These are phyloP conservation scores for Alauda arvensis DNA, from an alignment of 2,797 vertebrate species.

Conservation along the genomic window DNA sequence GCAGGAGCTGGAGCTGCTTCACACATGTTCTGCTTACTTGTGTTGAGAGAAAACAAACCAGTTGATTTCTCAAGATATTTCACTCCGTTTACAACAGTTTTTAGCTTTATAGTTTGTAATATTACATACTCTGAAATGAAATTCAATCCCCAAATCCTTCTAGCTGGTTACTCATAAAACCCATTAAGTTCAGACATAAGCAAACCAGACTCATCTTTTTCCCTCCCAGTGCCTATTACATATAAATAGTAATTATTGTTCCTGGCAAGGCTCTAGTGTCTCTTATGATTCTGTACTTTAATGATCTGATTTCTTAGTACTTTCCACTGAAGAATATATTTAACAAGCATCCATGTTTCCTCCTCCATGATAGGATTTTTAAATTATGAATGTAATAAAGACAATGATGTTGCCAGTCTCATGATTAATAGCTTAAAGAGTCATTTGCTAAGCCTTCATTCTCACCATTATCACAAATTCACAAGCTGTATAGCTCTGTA, in stretches of 20 bases:
- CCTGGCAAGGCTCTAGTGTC: constrained; percentile 55
- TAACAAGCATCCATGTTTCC: constrained; percentile 57
- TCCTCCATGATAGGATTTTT: constrained; percentile 53
- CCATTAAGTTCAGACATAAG: constrained; percentile 55
- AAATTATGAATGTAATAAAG: constrained; percentile 65
- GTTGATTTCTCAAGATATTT: constrained; percentile 71
- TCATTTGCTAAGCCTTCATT: constrained; percentile 41
- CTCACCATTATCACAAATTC: constrained; percentile 47
- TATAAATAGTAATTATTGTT: constrained; percentile 66
- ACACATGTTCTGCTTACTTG: not conserved
- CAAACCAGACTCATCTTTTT: constrained; percentile 49
- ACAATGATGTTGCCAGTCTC: constrained; percentile 56
- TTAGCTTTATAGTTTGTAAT: constrained; percentile 25
- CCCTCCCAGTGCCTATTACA: constrained; percentile 52
- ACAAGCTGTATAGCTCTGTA: constrained; percentile 28
- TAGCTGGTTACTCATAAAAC: constrained; percentile 53
- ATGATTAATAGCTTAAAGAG: constrained; percentile 58
- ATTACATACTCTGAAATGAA: constrained; percentile 54
- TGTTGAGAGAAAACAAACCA: constrained; percentile 33
- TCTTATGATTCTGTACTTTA: constrained; percentile 57
- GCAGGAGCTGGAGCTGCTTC: not conserved
- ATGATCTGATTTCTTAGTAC: constrained; percentile 57
- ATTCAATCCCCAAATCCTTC: constrained; percentile 57
- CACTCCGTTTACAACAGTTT: constrained; percentile 33
- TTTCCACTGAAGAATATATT: constrained; percentile 55